Percentiles rank a stretch among this genome's conserved stretches.
phyloP scores from a whole-genome alignment of 2,113 vertebrate species.

The Pao palembangensis region DNA sequence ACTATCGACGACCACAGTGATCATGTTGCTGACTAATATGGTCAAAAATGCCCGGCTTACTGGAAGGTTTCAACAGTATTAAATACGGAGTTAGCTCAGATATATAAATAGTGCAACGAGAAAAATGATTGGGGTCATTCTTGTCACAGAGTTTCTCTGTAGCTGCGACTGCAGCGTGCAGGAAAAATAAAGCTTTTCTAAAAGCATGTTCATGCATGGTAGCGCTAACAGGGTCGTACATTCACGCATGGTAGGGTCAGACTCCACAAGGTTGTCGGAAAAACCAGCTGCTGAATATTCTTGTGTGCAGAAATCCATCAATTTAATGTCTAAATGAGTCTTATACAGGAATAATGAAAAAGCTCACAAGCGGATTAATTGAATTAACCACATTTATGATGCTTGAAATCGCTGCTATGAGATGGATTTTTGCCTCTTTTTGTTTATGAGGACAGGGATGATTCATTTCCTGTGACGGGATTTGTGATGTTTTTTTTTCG shows the following conservation, averaged over 20 bases:
- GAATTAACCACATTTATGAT: not conserved
- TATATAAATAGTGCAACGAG: not conserved
- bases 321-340: slow-evolving; percentile 20
- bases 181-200: no score
- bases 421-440: no score
- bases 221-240: no score
- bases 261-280: not conserved
- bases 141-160: no score
- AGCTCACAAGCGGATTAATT: not conserved
- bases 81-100: not conserved
- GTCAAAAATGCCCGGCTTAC: not conserved
- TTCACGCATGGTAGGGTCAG: not conserved
- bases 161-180: no score
- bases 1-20: not conserved
- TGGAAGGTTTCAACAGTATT: not conserved
- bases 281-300: slow-evolving; percentile 7
- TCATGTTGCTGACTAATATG: not conserved
- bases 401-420: slow-evolving; percentile 4
- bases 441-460: no score
- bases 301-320: slow-evolving; percentile 4
- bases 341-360: slow-evolving; percentile 10
- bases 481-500: no score
- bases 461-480: no score
- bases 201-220: no score
- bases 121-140: no score